phyloP scores from a whole-genome alignment of 1,140 invertebrate genomes.

The Magallana gigas region DNA sequence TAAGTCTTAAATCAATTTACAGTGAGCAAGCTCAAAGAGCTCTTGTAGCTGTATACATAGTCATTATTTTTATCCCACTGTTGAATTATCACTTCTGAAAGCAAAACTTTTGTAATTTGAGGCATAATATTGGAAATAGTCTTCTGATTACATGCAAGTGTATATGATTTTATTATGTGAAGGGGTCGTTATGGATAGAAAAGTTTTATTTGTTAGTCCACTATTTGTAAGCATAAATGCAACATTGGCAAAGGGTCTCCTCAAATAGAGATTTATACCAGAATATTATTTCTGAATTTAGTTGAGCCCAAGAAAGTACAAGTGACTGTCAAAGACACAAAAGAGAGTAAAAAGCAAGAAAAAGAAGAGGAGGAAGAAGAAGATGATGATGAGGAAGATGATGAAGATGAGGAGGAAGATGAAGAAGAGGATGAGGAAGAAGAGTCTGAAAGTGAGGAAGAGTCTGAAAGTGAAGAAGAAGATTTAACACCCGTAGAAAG shows the following conservation, averaged over 20 bases:
- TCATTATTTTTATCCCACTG: no score
- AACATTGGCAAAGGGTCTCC: not conserved
- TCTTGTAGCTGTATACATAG: no score
- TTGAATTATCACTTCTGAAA: no score
- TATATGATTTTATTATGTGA: no score
- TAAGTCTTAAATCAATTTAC: no score
- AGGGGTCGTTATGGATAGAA: no score
- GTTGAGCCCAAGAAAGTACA: constrained; percentile 73
- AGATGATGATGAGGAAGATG: constrained; percentile 58
- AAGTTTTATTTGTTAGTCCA: no score
- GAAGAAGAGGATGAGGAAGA: constrained; percentile 66
- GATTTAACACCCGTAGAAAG: constrained; percentile 83
- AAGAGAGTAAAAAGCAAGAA: constrained; percentile 77
- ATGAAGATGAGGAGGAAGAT: constrained; percentile 66
- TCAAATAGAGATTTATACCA: no score
- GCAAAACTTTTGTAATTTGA: no score
- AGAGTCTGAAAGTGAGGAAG: constrained; percentile 63
- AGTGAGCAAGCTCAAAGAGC: no score
- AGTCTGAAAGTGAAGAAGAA: constrained; percentile 66
- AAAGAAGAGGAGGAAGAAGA: constrained; percentile 51
- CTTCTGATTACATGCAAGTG: no score
- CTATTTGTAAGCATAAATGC: not conserved
- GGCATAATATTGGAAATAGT: no score
- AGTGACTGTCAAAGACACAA: not conserved
- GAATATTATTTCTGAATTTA: not conserved